Conservation (phyloP, 2,888 invertebrate genomes). For the Fragum sueziense region DNA sequence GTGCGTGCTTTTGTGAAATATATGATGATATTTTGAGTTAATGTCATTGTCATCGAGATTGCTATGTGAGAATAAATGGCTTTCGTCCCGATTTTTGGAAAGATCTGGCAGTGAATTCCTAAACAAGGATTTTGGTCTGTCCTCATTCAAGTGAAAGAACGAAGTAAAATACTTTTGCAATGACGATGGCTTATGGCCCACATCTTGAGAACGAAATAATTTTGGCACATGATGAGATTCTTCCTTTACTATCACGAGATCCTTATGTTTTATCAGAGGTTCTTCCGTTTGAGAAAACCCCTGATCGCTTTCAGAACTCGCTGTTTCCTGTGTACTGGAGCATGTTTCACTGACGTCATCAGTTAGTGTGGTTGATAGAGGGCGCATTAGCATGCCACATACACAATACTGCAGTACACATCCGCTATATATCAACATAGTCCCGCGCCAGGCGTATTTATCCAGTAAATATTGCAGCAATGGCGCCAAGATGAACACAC, state of each 20-base stretch:
- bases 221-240: neutral
- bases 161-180: conserved; percentile 7
- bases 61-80: conserved; percentile 3
- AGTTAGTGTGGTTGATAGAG: conserved; percentile 17
- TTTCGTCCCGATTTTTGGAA: conserved; percentile 7
- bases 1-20: neutral
- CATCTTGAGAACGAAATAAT: conserved; percentile 12
- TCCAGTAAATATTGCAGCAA: conserved; percentile 50
- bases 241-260: neutral
- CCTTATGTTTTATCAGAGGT: conserved; percentile 11
- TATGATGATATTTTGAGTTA: neutral
- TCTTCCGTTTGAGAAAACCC: conserved; percentile 9
- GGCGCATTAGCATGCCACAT: conserved; percentile 56
- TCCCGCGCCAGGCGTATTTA: conserved; percentile 59
- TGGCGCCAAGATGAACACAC: conserved; percentile 59
- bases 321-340: neutral
- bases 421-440: conserved; percentile 56
- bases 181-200: neutral
- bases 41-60: conserved; percentile 8
- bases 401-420: conserved; percentile 61
- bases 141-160: neutral
- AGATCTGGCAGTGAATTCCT: conserved; percentile 26
- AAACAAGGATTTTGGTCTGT: neutral
- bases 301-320: conserved; percentile 8
- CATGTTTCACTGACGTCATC: neutral